Percentiles rank a stretch among this genome's conserved stretches.
Evolutionary conservation across 2,797 vertebrate genomes (phyloP).

Genomic region (Rhinella marina): DNA sequence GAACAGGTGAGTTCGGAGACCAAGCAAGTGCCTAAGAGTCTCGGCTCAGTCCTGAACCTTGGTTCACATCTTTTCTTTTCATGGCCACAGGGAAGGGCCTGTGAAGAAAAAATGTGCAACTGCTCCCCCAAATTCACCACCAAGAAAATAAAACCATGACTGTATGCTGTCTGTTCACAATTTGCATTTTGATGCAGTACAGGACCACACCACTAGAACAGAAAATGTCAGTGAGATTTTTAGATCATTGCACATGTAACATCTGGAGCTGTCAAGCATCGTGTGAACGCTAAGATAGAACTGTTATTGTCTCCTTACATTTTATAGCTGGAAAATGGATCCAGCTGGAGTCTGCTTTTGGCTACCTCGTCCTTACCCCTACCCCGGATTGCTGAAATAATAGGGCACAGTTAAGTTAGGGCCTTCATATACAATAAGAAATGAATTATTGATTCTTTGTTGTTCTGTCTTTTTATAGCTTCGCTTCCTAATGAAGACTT

Average conservation of each 20-base stretch:
- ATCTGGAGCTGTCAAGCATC: background rate
- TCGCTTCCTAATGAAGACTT: constrained; percentile 89
- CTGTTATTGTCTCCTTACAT: background rate
- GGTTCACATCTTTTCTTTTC: background rate
- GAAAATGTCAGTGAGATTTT: background rate
- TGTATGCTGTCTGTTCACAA: background rate
- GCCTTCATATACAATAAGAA: background rate
- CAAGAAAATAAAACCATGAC: too few relatives aligned
- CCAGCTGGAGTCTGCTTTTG: too few relatives aligned
- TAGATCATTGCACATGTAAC: background rate
- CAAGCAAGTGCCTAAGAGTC: background rate
- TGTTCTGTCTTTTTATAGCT: constrained; percentile 72
- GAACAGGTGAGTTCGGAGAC: constrained; percentile 79
- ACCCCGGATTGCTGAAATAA: background rate
- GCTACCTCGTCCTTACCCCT: too few relatives aligned
- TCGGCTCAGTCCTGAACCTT: too few relatives aligned
- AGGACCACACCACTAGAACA: too few relatives aligned
- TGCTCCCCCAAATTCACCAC: too few relatives aligned
- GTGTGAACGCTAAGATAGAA: background rate
- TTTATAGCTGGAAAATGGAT: background rate
- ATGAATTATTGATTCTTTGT: background rate
- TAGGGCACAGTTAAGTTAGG: background rate
- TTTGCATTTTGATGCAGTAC: background rate
- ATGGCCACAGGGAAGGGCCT: background rate
- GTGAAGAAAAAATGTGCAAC: too few relatives aligned